A percentile compares a stretch with the other conserved stretches of the same genome.
Evolutionary conservation across 2,797 vertebrate species (phyloP).

Genomic region (Cossypha niveicapilla): DNA sequence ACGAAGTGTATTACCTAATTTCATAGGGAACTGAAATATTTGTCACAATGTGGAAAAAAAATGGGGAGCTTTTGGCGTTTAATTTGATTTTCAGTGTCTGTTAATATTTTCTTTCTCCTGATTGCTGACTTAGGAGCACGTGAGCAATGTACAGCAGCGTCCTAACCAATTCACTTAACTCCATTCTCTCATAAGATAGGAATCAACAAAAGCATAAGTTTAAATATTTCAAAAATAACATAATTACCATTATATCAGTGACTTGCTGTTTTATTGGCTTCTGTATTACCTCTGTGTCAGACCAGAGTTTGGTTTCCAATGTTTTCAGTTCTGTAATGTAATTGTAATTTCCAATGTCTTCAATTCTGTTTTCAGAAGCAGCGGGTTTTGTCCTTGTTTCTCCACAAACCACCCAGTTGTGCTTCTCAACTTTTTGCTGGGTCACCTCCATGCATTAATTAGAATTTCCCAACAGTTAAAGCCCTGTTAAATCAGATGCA

Average conservation of each 20-base stretch:
- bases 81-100: background rate
- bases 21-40: background rate
- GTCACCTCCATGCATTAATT: background rate
- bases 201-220: background rate
- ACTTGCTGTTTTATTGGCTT: background rate
- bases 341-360: background rate
- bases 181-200: background rate
- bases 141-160: background rate
- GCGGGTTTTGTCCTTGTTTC: background rate
- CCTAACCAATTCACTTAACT: background rate
- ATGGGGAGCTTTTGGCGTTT: background rate
- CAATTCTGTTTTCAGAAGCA: background rate
- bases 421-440: background rate
- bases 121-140: background rate
- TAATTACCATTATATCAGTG: accelerated
- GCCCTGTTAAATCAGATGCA: background rate
- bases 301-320: background rate
- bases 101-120: background rate
- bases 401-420: background rate
- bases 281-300: background rate
- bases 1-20: background rate
- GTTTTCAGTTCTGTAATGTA: background rate
- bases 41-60: background rate
- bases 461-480: background rate
- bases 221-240: background rate